Evolutionary conservation across 1,140 invertebrate species (phyloP).

Genomic region (Drosophila parabipectinata): DNA sequence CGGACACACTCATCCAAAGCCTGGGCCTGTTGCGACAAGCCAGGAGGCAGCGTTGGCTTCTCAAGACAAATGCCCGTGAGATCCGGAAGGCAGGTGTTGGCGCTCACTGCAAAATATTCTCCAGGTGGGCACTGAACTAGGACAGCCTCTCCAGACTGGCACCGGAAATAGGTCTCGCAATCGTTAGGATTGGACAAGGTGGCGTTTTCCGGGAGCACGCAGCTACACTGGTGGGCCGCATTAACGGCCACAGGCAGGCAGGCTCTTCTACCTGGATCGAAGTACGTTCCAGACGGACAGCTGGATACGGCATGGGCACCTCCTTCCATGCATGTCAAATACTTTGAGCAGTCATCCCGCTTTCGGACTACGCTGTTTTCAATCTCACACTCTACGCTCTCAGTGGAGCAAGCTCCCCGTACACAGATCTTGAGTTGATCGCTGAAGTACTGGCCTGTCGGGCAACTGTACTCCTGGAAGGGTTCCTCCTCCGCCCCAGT

Average conservation of each 20-base stretch:
- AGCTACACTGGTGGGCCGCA: constrained; percentile 62
- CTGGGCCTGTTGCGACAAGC: constrained; percentile 1
- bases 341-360: constrained; percentile 37
- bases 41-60: constrained; percentile 27
- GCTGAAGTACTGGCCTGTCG: constrained; percentile 45
- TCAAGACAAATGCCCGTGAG: constrained; percentile 46
- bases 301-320: constrained; percentile 30
- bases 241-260: constrained; percentile 50
- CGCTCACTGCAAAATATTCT: constrained; percentile 44
- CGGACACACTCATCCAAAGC: constrained; percentile 41
- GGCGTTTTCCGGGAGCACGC: constrained; percentile 57
- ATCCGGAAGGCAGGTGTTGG: constrained; percentile 50
- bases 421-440: constrained; percentile 26
- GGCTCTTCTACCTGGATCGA: constrained; percentile 18
- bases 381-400: background rate
- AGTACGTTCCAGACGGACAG: constrained; percentile 46
- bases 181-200: constrained; percentile 47
- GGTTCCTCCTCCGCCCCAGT: constrained; percentile 24
- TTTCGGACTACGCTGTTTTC: constrained; percentile 33
- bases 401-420: constrained; percentile 29
- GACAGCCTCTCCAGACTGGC: constrained; percentile 39
- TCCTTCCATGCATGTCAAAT: constrained; percentile 23
- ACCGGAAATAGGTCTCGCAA: constrained; percentile 65
- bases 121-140: constrained; percentile 47
- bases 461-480: constrained; percentile 56